Conservation (phyloP, 2,113 vertebrate genomes). For the Manacus vitellinus region DNA sequence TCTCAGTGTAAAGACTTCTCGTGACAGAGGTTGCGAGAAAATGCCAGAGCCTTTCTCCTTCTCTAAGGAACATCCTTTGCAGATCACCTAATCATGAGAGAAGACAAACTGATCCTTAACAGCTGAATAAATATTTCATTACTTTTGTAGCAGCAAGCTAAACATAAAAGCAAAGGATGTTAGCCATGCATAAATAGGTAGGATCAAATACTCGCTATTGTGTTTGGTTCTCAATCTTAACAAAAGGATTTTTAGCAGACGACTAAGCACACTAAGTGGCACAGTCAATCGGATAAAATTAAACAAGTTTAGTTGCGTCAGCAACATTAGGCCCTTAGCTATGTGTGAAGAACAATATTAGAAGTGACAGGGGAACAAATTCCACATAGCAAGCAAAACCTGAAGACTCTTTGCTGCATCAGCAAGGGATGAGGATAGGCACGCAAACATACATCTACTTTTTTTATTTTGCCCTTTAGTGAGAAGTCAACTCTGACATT, state of each 20-base stretch:
- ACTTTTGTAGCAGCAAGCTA: not conserved
- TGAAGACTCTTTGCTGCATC: not conserved
- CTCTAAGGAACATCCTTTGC: not conserved
- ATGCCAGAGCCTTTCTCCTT: not conserved
- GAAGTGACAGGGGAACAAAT: not conserved
- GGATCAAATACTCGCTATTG: not conserved
- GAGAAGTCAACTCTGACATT: not conserved
- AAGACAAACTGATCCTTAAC: conserved; percentile 9
- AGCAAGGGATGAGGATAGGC: not conserved
- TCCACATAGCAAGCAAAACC: not conserved
- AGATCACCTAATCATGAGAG: not conserved
- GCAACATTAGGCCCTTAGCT: conserved; percentile 8
- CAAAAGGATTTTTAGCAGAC: conserved; percentile 46
- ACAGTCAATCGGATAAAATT: not conserved
- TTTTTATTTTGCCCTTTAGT: not conserved
- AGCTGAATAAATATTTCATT: conserved; percentile 44
- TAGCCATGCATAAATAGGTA: conserved; percentile 17
- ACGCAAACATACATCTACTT: not conserved
- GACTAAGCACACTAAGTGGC: conserved; percentile 27
- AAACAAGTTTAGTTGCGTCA: conserved; percentile 2
- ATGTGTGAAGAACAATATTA: not conserved
- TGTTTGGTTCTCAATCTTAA: not conserved
- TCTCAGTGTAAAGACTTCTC: not conserved
- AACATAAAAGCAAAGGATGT: conserved; percentile 15
- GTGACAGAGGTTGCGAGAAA: not conserved